Evolutionary conservation across 1,140 invertebrate species (phyloP).

Genomic region (Geopemphigus sp.): DNA sequence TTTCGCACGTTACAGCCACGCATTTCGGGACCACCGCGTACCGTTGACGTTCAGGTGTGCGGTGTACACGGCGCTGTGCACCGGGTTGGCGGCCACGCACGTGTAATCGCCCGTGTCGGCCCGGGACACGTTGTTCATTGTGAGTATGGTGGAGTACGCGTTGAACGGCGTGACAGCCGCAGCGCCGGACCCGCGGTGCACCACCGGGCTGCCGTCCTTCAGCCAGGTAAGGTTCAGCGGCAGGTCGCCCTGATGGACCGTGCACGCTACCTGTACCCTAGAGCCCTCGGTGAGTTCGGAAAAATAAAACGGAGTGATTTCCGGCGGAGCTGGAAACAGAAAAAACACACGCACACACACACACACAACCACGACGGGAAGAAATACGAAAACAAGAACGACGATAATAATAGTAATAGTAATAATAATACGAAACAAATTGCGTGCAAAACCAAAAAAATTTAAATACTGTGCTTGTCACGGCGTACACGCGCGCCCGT

Average conservation of each 20-base stretch:
- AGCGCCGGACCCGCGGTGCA: conserved; percentile 55
- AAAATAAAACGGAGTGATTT: conserved; percentile 57
- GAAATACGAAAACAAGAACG: too few species aligned
- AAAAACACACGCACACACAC: conserved; percentile 14
- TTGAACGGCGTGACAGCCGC: conserved; percentile 53
- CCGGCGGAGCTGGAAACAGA: conserved; percentile 49
- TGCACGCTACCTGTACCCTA: conserved; percentile 64
- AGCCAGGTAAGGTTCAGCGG: conserved; percentile 68
- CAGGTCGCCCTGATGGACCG: conserved; percentile 67
- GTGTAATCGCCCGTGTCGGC: conserved; percentile 60
- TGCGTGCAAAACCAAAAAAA: too few species aligned
- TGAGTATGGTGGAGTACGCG: conserved; percentile 65
- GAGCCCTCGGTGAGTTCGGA: conserved; percentile 60
- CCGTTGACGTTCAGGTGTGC: conserved; percentile 65
- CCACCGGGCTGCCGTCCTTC: conserved; percentile 60
- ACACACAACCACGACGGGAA: too few species aligned
- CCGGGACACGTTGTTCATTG: conserved; percentile 80
- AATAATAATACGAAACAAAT: neutral
- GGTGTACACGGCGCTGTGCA: conserved; percentile 63
- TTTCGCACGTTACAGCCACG: too few species aligned
- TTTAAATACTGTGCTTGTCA: too few species aligned
- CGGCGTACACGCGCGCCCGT: too few species aligned
- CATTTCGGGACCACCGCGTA: too few species aligned
- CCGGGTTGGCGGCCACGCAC: conserved; percentile 63
- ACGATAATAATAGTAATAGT: too few species aligned